Conservation (phyloP, 2,113 vertebrate genomes). For the Ellobius talpinus region DNA sequence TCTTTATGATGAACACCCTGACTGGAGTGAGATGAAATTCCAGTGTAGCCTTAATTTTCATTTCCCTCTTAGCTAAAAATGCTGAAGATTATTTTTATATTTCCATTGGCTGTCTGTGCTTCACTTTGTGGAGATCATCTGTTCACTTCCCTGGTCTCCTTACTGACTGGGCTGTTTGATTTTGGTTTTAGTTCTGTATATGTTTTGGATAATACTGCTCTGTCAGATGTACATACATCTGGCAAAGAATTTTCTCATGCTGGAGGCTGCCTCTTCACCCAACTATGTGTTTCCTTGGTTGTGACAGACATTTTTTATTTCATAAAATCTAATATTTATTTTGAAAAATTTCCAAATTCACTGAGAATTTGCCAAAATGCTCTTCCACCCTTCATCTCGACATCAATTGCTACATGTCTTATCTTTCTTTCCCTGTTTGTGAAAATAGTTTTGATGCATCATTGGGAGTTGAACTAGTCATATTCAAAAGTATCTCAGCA, state of each 20-base stretch:
- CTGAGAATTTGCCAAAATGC: constrained; percentile 23
- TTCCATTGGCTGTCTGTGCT: not conserved
- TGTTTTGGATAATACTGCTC: not conserved
- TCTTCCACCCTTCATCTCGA: not conserved
- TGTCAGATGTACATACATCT: not conserved
- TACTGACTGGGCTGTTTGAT: not conserved
- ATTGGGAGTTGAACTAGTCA: constrained; percentile 26
- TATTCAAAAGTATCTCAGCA: not conserved
- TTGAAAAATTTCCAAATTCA: constrained; percentile 33
- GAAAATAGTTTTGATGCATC: not conserved
- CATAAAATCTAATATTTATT: not conserved
- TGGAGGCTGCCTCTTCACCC: not conserved
- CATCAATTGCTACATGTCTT: not conserved
- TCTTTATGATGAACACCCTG: not conserved
- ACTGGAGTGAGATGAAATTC: not conserved
- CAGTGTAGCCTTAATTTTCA: not conserved
- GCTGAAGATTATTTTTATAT: not conserved
- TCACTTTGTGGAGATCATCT: not conserved
- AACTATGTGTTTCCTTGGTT: not conserved
- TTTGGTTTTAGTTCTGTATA: not conserved
- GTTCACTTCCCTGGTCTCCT: not conserved
- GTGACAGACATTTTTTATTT: not conserved
- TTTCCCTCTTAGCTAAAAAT: not conserved
- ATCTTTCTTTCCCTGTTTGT: not conserved
- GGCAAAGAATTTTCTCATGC: not conserved